Evolutionary conservation across 2,797 vertebrate genomes (phyloP).

Genomic region (Myoxocephalus aenaeus): DNA sequence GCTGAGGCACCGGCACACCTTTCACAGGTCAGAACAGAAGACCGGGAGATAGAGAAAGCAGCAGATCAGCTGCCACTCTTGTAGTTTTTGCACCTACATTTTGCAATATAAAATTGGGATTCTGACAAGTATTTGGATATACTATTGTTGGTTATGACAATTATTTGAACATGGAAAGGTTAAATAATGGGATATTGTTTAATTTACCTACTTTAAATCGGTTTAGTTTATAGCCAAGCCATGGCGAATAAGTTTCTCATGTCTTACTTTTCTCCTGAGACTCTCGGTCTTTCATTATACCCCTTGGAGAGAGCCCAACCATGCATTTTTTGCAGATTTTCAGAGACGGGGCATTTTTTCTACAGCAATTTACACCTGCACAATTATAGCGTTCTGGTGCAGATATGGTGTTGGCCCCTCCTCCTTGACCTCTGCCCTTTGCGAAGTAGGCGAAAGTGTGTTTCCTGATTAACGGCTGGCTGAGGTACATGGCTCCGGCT

Average conservation of each 20-base stretch:
- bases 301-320: constrained; percentile 52
- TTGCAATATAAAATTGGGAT: neutral
- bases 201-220: neutral
- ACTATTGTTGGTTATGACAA: neutral
- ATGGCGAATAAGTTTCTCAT: constrained; percentile 46
- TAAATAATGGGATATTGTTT: neutral
- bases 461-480: constrained; percentile 84
- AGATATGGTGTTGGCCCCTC: constrained; percentile 84
- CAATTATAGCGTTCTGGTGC: constrained; percentile 78
- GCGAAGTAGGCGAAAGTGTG: constrained; percentile 78
- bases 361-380: constrained; percentile 83
- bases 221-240: constrained; percentile 5
- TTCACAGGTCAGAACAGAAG: constrained; percentile 16
- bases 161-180: neutral
- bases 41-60: neutral
- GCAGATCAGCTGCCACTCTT: neutral
- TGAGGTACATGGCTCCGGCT: constrained; percentile 69
- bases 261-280: constrained; percentile 65
- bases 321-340: constrained; percentile 68
- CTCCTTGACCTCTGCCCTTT: constrained; percentile 83
- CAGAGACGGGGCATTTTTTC: constrained; percentile 73
- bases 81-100: neutral
- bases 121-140: neutral
- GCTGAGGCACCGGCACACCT: constrained; percentile 7
- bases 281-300: constrained; percentile 66